phyloP scores from a whole-genome alignment of 2,888 invertebrate species.

The Mesoligia furuncula region DNA sequence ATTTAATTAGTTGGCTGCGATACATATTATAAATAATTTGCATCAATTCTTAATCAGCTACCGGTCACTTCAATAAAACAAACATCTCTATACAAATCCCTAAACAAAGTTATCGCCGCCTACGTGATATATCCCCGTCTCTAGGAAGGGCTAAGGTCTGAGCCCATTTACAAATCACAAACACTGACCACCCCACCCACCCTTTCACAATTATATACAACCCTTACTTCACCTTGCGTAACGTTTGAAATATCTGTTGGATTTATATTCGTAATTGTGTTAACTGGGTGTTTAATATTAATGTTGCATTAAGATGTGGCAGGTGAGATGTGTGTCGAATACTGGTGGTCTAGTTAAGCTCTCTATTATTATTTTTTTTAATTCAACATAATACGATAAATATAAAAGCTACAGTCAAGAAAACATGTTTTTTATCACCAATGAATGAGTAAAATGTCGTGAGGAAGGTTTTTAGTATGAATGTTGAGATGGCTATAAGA shows the following conservation, averaged over 20 bases:
- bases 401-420: neutral
- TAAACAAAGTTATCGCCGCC: conserved; percentile 87
- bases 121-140: conserved; percentile 90
- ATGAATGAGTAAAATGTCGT: too few species aligned
- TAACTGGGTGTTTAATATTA: conserved; percentile 71
- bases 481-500: too few species aligned
- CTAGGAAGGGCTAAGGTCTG: conserved; percentile 89
- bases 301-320: conserved; percentile 38
- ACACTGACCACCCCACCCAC: conserved; percentile 86
- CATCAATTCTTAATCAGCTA: neutral
- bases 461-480: too few species aligned
- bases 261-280: conserved; percentile 78
- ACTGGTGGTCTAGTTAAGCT: neutral
- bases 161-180: conserved; percentile 91
- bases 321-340: neutral
- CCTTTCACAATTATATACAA: conserved; percentile 81
- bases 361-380: neutral
- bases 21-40: too few species aligned
- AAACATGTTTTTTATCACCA: too few species aligned
- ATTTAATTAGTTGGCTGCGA: too few species aligned
- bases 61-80: conserved; percentile 31
- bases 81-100: conserved; percentile 77
- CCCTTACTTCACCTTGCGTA: conserved; percentile 79
- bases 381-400: neutral
- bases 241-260: conserved; percentile 86